Conservation (phyloP, 1,140 invertebrate species). For the Zaprionus vittiger region DNA sequence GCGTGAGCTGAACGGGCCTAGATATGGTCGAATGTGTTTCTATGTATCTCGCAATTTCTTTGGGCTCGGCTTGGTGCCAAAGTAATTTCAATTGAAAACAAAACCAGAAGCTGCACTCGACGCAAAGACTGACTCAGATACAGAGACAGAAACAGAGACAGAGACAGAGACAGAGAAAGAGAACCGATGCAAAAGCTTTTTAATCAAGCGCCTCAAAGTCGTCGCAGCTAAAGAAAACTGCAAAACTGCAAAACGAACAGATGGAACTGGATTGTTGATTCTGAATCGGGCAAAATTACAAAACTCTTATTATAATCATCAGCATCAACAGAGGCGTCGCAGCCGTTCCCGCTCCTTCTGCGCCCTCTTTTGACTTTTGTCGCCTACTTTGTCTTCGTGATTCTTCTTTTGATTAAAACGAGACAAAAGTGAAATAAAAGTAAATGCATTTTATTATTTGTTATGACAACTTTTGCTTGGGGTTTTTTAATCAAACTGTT, state of each 20-base stretch:
- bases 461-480: slow-evolving; percentile 61
- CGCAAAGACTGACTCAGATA: slow-evolving; percentile 8
- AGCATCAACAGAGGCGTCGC: slow-evolving; percentile 24
- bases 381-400: slow-evolving; percentile 79
- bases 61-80: slow-evolving; percentile 17
- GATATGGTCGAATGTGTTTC: background rate
- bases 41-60: background rate
- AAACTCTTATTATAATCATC: slow-evolving; percentile 78
- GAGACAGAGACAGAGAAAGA: background rate
- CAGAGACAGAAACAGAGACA: background rate
- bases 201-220: slow-evolving; percentile 72
- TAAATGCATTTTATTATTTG: slow-evolving; percentile 80
- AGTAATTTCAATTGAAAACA: slow-evolving; percentile 46
- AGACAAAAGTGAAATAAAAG: slow-evolving; percentile 45
- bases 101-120: slow-evolving; percentile 19
- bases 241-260: slow-evolving; percentile 32
- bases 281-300: slow-evolving; percentile 57
- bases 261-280: slow-evolving; percentile 16
- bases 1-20: background rate
- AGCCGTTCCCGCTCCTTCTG: slow-evolving; percentile 5
- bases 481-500: slow-evolving; percentile 66
- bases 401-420: slow-evolving; percentile 68
- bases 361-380: slow-evolving; percentile 32
- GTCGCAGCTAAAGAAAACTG: slow-evolving; percentile 50
- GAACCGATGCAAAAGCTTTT: slow-evolving; percentile 66